Evolutionary conservation across 2,888 invertebrate species (phyloP).

Genomic region (Carpatolechia fugitivella): DNA sequence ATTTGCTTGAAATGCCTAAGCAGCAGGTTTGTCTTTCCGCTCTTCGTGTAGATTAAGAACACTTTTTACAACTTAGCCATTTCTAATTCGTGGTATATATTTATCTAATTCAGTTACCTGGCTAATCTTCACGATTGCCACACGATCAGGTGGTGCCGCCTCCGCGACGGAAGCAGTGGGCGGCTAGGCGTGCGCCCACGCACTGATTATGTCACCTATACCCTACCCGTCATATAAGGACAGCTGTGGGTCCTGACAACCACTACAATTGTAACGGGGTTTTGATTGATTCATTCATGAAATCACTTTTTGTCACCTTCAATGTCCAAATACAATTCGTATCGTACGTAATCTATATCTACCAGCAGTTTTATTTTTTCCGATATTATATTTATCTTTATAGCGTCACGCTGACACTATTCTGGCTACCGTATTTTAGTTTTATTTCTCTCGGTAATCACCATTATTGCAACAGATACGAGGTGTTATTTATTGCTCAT

Average conservation of each 20-base stretch:
- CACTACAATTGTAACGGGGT: slow-evolving; percentile 32
- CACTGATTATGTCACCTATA: slow-evolving; percentile 68
- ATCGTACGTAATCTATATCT: no score
- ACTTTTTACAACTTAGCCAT: not conserved
- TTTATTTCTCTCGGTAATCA: not conserved
- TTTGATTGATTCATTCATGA: slow-evolving; percentile 13
- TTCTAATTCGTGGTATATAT: not conserved
- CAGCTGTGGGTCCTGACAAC: slow-evolving; percentile 45
- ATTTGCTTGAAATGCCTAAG: no score
- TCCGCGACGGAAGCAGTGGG: slow-evolving; percentile 70
- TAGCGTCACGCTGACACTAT: not conserved
- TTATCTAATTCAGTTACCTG: slow-evolving; percentile 12
- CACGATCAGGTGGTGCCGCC: slow-evolving; percentile 70
- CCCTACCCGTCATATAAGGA: slow-evolving; percentile 63
- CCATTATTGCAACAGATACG: not conserved
- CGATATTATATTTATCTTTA: not conserved
- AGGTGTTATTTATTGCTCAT: slow-evolving; percentile 9
- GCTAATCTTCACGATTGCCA: slow-evolving; percentile 34
- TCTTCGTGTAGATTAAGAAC: not conserved
- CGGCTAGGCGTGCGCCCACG: slow-evolving; percentile 64
- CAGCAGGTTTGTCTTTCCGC: not conserved
- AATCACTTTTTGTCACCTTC: not conserved
- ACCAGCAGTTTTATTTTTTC: no score
- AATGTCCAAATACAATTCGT: not conserved
- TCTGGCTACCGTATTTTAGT: not conserved